A percentile compares a stretch with the other conserved stretches of the same genome.
Conservation (phyloP, 2,797 vertebrate species). For the Cetoscarus ocellatus region DNA sequence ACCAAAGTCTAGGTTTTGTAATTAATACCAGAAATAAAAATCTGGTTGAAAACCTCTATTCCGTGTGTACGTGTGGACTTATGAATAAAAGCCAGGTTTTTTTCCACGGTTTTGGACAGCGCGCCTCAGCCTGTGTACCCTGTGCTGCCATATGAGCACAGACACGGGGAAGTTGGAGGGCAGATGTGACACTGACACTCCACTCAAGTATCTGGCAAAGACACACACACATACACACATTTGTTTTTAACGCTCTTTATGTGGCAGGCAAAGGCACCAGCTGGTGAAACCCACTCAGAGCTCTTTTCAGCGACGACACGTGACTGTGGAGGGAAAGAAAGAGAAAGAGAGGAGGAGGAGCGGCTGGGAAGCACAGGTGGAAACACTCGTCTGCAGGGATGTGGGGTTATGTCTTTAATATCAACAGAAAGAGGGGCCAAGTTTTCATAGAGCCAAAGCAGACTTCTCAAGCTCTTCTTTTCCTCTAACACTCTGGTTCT, state of each 20-base stretch:
- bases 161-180: slow-evolving; percentile 51
- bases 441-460: slow-evolving; percentile 13
- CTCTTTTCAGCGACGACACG: slow-evolving; percentile 71
- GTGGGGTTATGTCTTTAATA: slow-evolving; percentile 35
- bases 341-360: slow-evolving; percentile 20
- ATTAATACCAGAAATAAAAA: background rate
- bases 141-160: slow-evolving; percentile 35
- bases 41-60: background rate
- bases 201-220: slow-evolving; percentile 60
- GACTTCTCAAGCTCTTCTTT: background rate
- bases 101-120: slow-evolving; percentile 23
- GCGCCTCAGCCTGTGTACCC: slow-evolving; percentile 18
- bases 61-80: background rate
- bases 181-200: slow-evolving; percentile 64
- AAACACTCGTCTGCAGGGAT: slow-evolving; percentile 63
- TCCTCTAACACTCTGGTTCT: background rate
- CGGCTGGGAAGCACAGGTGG: slow-evolving; percentile 41
- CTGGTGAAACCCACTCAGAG: slow-evolving; percentile 79
- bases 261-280: slow-evolving; percentile 77
- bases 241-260: slow-evolving; percentile 71
- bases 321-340: slow-evolving; percentile 49
- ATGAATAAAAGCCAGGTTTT: slow-evolving; percentile 36
- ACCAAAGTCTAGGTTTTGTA: background rate
- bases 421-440: slow-evolving; percentile 23
- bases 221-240: slow-evolving; percentile 41